Evolutionary conservation across 2,888 invertebrate genomes (phyloP).

Genomic region (Torymus texanus): DNA sequence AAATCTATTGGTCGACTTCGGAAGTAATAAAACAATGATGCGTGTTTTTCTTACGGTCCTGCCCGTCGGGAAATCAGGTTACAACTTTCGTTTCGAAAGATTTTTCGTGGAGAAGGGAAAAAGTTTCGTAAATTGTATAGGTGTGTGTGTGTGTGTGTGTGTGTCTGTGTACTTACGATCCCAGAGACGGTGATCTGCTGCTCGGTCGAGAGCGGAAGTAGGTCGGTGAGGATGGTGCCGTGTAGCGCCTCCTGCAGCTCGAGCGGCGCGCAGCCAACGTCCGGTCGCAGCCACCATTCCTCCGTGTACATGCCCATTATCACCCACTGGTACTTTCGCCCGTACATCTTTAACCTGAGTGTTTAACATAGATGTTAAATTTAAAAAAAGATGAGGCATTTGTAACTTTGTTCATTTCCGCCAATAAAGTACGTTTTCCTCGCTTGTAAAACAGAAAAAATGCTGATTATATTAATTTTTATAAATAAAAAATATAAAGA

Average conservation of each 20-base stretch:
- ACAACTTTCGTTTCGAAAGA: conserved; percentile 31
- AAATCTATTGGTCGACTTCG: conserved; percentile 15
- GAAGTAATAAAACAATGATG: conserved; percentile 36
- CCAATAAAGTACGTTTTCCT: too few relatives aligned
- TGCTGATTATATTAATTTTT: too few relatives aligned
- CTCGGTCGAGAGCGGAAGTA: conserved; percentile 90
- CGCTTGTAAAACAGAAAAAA: too few relatives aligned
- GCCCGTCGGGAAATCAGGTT: conserved; percentile 19
- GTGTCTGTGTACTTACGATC: conserved; percentile 81
- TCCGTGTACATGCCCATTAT: conserved; percentile 91
- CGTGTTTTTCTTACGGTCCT: background rate
- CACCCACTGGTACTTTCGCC: conserved; percentile 95
- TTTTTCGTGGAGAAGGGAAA: background rate
- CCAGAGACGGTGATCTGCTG: conserved; percentile 92
- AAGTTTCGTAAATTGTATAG: background rate
- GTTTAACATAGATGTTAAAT: too few relatives aligned
- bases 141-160: too few relatives aligned
- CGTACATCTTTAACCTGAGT: conserved; percentile 87
- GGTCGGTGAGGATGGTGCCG: conserved; percentile 91
- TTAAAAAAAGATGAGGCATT: background rate
- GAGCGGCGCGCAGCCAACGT: conserved; percentile 69
- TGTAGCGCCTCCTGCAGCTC: conserved; percentile 87
- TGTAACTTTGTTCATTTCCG: too few relatives aligned
- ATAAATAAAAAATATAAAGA: too few relatives aligned
- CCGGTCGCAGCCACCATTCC: conserved; percentile 81